phyloP scores from a whole-genome alignment of 92 coral and sea anemone genomes.

The Palythoa grandiflora region DNA sequence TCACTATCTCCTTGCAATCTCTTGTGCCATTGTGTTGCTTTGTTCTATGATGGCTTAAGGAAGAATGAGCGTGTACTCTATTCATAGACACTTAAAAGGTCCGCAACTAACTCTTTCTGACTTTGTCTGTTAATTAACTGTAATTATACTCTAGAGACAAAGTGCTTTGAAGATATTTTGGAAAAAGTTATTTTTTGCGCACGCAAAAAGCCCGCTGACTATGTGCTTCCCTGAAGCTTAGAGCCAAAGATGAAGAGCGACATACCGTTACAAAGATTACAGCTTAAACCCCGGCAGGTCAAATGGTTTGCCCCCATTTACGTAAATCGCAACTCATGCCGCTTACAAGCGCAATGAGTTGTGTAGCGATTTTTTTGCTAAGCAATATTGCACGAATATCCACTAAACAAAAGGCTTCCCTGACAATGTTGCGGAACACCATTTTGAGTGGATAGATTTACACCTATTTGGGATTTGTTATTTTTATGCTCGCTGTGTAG shows the following conservation, averaged over 20 bases:
- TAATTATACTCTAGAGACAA: slow-evolving; percentile 42
- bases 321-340: background rate
- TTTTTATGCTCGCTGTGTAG: background rate
- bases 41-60: slow-evolving; percentile 24
- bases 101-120: background rate
- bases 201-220: background rate
- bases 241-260: background rate
- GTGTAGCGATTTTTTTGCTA: background rate
- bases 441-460: background rate
- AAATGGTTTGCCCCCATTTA: slow-evolving; percentile 18
- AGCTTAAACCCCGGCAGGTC: background rate
- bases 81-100: slow-evolving; percentile 16
- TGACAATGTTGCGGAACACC: background rate
- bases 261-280: slow-evolving; percentile 32
- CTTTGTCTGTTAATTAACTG: slow-evolving; percentile 1
- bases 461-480: background rate
- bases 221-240: background rate
- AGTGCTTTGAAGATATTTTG: no score
- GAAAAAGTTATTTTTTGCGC: background rate
- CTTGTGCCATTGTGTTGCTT: slow-evolving; percentile 28
- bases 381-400: slow-evolving; percentile 32
- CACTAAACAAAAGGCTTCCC: slow-evolving; percentile 19
- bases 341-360: slow-evolving; percentile 1
- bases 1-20: slow-evolving; percentile 17
- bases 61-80: background rate